phyloP scores from a whole-genome alignment of 2,797 vertebrate genomes.

The Rhadinocentrus ornatus region DNA sequence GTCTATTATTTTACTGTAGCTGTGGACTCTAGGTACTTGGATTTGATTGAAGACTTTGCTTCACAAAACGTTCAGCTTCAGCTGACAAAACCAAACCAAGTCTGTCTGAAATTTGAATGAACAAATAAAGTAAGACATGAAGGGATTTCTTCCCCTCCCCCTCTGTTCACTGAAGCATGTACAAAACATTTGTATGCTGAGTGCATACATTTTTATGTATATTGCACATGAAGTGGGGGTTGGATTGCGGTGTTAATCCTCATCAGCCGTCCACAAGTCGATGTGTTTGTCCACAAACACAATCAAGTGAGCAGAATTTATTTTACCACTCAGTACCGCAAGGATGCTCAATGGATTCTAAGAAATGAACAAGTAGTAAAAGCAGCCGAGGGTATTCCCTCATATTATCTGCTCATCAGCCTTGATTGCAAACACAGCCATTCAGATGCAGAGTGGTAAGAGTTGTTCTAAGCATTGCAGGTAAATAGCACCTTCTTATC shows the following conservation, averaged over 20 bases:
- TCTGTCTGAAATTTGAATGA: background rate
- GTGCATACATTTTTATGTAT: conserved; percentile 58
- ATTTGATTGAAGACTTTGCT: background rate
- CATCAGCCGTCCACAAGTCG: conserved; percentile 19
- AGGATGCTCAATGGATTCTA: conserved; percentile 18
- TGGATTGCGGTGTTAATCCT: conserved; percentile 38
- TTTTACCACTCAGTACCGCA: conserved; percentile 37
- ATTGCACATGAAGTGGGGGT: conserved; percentile 43
- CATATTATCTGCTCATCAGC: conserved; percentile 4
- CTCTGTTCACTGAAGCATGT: conserved; percentile 42
- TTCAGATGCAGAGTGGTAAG: background rate
- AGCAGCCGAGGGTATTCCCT: conserved; percentile 3
- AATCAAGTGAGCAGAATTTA: conserved; percentile 22
- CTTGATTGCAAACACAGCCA: conserved; percentile 6
- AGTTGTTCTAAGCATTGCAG: background rate
- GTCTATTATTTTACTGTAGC: background rate
- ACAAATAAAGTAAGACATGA: background rate
- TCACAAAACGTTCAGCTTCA: background rate
- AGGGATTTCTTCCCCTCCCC: conserved; percentile 33
- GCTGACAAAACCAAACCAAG: background rate
- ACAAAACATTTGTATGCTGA: conserved; percentile 67
- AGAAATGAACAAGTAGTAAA: conserved; percentile 15
- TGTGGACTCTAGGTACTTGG: background rate
- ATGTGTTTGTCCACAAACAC: conserved; percentile 27
- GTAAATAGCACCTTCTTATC: conserved; percentile 1